These are phyloP conservation scores for Dynastes hyllus DNA, from an alignment of 2,888 invertebrate genomes.

Conservation along the genomic window DNA sequence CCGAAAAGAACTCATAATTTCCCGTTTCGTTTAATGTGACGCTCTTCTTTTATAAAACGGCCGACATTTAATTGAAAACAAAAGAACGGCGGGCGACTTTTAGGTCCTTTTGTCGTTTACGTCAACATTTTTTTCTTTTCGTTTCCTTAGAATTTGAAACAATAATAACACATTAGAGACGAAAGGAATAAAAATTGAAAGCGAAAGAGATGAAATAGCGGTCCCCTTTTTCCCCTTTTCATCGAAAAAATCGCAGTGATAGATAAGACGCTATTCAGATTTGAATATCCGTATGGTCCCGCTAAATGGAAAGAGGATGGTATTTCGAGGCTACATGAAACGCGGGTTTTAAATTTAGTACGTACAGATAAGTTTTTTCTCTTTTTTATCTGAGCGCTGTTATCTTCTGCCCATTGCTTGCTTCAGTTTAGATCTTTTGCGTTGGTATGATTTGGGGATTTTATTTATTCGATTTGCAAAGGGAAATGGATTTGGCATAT, in stretches of 20 bases:
- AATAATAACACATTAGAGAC: not conserved
- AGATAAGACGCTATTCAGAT: conserved; percentile 15
- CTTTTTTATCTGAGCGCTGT: conserved; percentile 13
- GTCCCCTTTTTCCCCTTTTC: not conserved
- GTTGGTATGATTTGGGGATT: no score
- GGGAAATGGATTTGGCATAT: no score
- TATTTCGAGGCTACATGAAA: conserved; percentile 25
- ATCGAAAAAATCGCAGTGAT: not conserved
- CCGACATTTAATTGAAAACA: conserved; percentile 7
- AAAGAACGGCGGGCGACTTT: not conserved
- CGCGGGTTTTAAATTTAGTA: conserved; percentile 33
- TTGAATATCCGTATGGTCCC: conserved; percentile 17
- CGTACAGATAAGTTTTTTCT: conserved; percentile 14
- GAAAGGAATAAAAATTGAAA: conserved; percentile 1
- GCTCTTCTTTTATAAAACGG: not conserved
- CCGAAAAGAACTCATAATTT: not conserved
- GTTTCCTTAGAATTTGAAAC: not conserved
- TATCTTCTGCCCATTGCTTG: conserved; percentile 14
- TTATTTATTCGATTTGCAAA: no score
- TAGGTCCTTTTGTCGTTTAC: not conserved
- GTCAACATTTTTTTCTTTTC: not conserved
- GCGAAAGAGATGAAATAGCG: not conserved
- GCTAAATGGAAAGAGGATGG: not conserved
- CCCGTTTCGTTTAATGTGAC: not conserved
- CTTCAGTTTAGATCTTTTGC: not conserved